phyloP scores from a whole-genome alignment of 2,113 vertebrate genomes.

The Nothocercus julius region DNA sequence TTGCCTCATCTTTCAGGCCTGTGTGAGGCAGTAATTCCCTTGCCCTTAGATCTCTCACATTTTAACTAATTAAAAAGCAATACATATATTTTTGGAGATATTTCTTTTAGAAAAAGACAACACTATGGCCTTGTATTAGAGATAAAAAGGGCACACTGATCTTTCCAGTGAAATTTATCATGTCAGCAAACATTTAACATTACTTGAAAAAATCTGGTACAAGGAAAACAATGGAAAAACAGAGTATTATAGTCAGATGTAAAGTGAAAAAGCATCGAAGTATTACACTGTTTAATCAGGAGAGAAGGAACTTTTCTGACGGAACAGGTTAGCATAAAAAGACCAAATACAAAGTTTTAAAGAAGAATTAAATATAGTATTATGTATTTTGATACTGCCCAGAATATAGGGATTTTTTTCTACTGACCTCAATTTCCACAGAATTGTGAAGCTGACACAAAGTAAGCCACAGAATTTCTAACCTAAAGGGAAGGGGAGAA shows the following conservation, averaged over 20 bases:
- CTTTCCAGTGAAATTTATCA: neutral
- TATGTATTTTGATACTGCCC: neutral
- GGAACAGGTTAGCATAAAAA: neutral
- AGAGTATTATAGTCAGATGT: neutral
- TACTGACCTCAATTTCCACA: conserved; percentile 93
- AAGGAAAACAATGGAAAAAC: neutral
- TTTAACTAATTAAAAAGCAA: neutral
- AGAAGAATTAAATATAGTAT: neutral
- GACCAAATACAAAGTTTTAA: neutral
- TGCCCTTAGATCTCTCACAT: neutral
- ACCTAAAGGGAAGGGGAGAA: conserved; percentile 71
- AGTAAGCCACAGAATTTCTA: conserved; percentile 96
- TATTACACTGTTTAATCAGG: neutral
- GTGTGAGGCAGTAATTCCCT: rapidly evolving
- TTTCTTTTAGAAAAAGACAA: neutral
- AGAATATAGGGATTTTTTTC: neutral
- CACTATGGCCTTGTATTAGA: neutral
- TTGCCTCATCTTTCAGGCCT: neutral
- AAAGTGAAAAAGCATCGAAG: neutral
- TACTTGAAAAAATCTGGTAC: neutral
- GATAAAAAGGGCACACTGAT: neutral
- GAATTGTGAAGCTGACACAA: conserved; percentile 95
- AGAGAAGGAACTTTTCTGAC: neutral
- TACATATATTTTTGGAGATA: neutral
- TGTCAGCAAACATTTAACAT: neutral